Percentiles rank a stretch among this genome's conserved stretches.
Conservation (phyloP, 2,113 vertebrate genomes). For the Sceloporus tristichus region DNA sequence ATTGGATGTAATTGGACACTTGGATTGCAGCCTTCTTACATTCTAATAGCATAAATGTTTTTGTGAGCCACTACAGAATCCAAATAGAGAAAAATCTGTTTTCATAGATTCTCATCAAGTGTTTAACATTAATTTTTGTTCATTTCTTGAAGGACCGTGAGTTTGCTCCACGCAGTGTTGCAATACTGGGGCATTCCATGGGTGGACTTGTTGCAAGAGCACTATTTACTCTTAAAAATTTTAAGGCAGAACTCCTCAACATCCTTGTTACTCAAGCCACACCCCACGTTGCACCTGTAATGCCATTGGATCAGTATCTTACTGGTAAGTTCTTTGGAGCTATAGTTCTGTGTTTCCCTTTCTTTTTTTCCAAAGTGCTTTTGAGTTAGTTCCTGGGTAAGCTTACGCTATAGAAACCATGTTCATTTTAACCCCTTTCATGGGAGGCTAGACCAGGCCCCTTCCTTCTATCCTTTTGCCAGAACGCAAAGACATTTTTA, state of each 20-base stretch:
- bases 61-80: not conserved
- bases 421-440: not conserved
- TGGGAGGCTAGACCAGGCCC: too few relatives aligned
- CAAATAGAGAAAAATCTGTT: not conserved
- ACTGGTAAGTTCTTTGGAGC: slow-evolving; percentile 77
- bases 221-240: slow-evolving; percentile 90
- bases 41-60: not conserved
- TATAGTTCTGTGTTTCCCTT: not conserved
- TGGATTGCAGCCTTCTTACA: not conserved
- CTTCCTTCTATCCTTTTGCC: too few relatives aligned
- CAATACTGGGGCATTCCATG: slow-evolving; percentile 97
- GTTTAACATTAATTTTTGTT: slow-evolving; percentile 17
- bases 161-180: slow-evolving; percentile 87
- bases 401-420: not conserved
- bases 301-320: slow-evolving; percentile 90
- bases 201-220: slow-evolving; percentile 97
- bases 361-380: not conserved
- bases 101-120: not conserved
- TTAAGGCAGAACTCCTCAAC: slow-evolving; percentile 89
- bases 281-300: slow-evolving; percentile 92
- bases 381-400: not conserved
- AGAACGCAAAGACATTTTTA: too few relatives aligned
- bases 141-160: slow-evolving; percentile 79
- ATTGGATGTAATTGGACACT: not conserved
- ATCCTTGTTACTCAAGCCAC: slow-evolving; percentile 97